Base-by-base conservation (phyloP, 1,140 invertebrate genomes). In the Cataglyphis hispanica region DNA sequence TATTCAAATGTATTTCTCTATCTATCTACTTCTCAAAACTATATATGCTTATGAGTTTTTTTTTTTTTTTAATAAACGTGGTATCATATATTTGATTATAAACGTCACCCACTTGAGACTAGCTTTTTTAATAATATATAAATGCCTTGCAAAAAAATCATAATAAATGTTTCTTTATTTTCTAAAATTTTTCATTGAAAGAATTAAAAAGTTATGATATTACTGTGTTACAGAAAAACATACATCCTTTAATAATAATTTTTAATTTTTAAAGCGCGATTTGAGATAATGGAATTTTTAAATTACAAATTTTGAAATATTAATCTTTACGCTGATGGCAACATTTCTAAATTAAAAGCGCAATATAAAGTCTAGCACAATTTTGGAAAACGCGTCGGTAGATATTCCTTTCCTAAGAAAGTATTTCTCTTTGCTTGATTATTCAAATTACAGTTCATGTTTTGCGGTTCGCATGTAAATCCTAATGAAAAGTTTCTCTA, bases 401-500 rank as follows among this genome's bases (percentile, higher is more conserved):
- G 74, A 46, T 16, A 63, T 25, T 4, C 16, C 4, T 19, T 50
- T 16, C 16, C 22, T n/a, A 16, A n/a, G n/a, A n/a, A n/a, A n/a
- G 10, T n/a, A 16, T n/a, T 34, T 27, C 19, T 70, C 10, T 6
- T 56, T 40, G 11, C 22, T 25, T 16, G 43, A 19, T 16, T 11
- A 19, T 46, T n/a, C 27, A 43, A 61, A 27, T 70, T 58, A 40
- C 46, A 1, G 22, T 69, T 80, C 31, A 31, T 2, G 31, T 31
- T 31, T 31, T 11, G 1, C 34, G 19, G 11, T 31, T 72, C 16
- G 22, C 11, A 16, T 37, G 27, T 46, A 25, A 13, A 69, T 53
- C 69, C 43, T 22, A 56, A 56, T 77, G 19, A 64, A 13, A 53
- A 78, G 60, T 78, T 66, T 67, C 43, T 66, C 27, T n/a, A 27